Base-by-base conservation (phyloP, 2,797 vertebrate species). In the Sebastes diaconus region DNA sequence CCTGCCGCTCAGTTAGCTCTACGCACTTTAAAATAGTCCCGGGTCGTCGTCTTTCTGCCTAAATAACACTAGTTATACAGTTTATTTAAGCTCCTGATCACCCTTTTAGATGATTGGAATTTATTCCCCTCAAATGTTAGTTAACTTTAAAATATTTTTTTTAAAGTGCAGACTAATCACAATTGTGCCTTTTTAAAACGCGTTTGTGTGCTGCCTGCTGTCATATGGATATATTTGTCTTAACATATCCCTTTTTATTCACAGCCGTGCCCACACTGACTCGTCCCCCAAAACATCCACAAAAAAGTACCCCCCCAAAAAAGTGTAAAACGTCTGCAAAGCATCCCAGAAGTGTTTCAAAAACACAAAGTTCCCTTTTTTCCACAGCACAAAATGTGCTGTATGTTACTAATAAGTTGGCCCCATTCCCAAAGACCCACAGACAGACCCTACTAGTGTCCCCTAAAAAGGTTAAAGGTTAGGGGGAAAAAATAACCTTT, bases 281-380 rank as follows among this genome's bases (percentile, higher is more conserved):
- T 88, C 84, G 83, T 85, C 78, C 91, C 88, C 39, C 36, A 39
- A 89, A 89, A 90, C 89, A 93, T 78, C 89, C 86, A 90, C 90
- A 78, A 90, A 87, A 39, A 39, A 39, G 84, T 85, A 64, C 79
- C 75, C 65, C 32, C n/a, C 16, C 6, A 0, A 8, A 66, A 90
- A 84, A 86, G 91, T 94, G 87, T 84, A 91, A 93, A 89, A 93
- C 85, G 95, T 96, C 84, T 94, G 94, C 95, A 93, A 96, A 96
- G 95, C 95, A 96, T 96, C 91, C 92, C 92, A 93, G 83, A 88
- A 89, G 91, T 94, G 87, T 93, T 94, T 93, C 57, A 93, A 93
- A 91, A 94, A 93, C 94, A 95, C 94, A 88, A 94, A 90, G 57
- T 82, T 93, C 80, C 92, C 87, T 83, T 36, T 42, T 42, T 8